Base-by-base conservation (phyloP, 2,113 vertebrate species). In the Stigmatopora nigra region DNA sequence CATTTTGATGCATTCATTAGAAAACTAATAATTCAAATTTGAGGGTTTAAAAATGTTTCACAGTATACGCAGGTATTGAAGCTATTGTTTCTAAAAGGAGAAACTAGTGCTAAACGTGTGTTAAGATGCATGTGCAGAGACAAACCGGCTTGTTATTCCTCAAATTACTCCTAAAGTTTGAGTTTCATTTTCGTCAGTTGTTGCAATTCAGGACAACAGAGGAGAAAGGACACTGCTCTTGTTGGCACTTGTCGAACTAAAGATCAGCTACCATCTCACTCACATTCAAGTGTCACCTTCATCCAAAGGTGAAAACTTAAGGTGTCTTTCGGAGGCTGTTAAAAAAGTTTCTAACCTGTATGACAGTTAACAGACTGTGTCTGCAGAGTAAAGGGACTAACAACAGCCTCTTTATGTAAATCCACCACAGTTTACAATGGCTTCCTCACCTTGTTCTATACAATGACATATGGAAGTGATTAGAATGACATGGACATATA, bases 401-500 rank as follows among this genome's bases (percentile, higher is more conserved):
- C 63, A 80, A 81, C 77, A 80, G 62, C 69, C 60, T 70, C 65
- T 73, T 63, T 75, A 59, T 22, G 63, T 48, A 60, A 69, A 71
- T 65, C 9, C 38, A 46, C 71, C 68, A 64, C 57, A 56, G 67
- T 69, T 63, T 22, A 63, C 64, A 59, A 70, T 67, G 63, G 70
- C 81, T 79, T 70, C 65, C 64, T 73, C 57, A n/a, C 62, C 36
- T 77, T 44, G 13, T 49, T 69, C 36, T 66, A 67, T 71, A 65
- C 38, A 58, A 58, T 70, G 71, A 71, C 19, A 22, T 19, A 82
- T 80, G 78, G 69, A 73, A 82, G 81, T 84, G 81, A 82, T 87
- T 86, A 92, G 79, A 91, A 92, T 78, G 91, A 92, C 82, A 92
- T 88, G 68, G 91, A 92, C 84, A 92, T 77, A 71, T 92, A 92